Evolutionary conservation across 2,797 vertebrate genomes (phyloP), one percentile per base, ranked within the genome.

Genomic region (Nannoperca obscura): DNA sequence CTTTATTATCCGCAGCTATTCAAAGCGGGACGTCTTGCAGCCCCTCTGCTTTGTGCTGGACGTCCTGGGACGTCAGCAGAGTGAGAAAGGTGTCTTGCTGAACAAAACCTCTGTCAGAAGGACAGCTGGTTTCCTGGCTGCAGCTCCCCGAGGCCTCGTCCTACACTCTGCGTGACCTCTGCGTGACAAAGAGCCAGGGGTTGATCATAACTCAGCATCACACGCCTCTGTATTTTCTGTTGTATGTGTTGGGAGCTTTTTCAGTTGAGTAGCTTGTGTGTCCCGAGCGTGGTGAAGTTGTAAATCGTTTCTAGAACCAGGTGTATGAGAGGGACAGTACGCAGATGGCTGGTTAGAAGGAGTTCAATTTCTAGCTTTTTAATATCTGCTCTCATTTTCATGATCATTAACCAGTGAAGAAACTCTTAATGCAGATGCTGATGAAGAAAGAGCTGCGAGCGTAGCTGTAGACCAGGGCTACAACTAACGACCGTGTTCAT

Each of bases 81-180:
- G 58, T 24, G 38, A 63, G 63, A 62, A 65, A 83, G 62, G 75
- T 80, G 62, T 86, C 54, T 49, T 4, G 1, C 36, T 20, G 57
- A 53, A 54, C 64, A 57, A 61, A 38, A 42, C 44, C 69, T 64
- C 47, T 65, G 65, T 58, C 74, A 66, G 79, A 50, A 27, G 71
- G 60, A 87, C 90, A 90, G 83, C 86, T 90, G 90, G 71, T 86
- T 87, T 44, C 67, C 75, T 27, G 53, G 70, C 71, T 36, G 57
- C 57, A 86, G 63, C 52, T 42, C 70, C 81, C 64, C 24, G 52
- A n/a, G 79, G 86, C 64, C 76, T 80, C 30, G 8, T 47, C 67
- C 57, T 14, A 19, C 79, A 54, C 62, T 62, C 83, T 30, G 44
- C 10, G 3, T 83, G 84, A 91, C 88, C 80, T 81, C 65, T 20